phyloP scores from a whole-genome alignment of 2,113 vertebrate genomes.

The Dissostichus mawsoni region DNA sequence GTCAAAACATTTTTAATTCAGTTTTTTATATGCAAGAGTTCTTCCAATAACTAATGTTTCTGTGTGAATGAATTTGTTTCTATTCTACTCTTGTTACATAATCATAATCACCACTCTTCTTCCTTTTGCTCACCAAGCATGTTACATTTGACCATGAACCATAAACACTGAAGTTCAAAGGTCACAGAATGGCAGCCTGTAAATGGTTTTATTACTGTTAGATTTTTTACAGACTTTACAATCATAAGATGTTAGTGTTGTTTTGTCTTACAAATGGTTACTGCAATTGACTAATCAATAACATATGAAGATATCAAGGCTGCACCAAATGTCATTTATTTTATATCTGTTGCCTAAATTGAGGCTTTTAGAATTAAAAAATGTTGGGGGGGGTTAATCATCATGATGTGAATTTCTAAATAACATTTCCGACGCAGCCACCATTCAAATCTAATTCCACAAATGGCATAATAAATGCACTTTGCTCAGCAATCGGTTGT shows the following conservation, averaged over 20 bases:
- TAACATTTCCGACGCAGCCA: no score
- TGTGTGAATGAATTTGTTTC: conserved; percentile 12
- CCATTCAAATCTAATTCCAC: no score
- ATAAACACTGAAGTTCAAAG: conserved; percentile 26
- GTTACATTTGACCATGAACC: conserved; percentile 2
- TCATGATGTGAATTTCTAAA: no score
- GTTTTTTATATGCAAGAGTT: no score
- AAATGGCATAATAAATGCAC: no score
- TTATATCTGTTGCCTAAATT: no score
- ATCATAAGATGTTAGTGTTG: not conserved
- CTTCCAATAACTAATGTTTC: not conserved
- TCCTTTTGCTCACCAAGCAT: conserved; percentile 21
- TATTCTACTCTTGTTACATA: conserved; percentile 45
- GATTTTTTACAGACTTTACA: not conserved
- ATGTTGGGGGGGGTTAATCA: no score
- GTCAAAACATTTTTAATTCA: no score
- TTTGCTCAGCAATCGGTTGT: no score
- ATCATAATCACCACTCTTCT: conserved; percentile 29
- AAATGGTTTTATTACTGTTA: not conserved
- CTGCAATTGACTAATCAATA: conserved; percentile 9
- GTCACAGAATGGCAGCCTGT: not conserved
- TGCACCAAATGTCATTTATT: no score
- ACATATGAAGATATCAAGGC: not conserved
- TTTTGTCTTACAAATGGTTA: conserved; percentile 3
- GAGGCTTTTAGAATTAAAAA: no score